Base-by-base conservation (phyloP, 2,888 invertebrate genomes). In the Drosophila prostipennis region DNA sequence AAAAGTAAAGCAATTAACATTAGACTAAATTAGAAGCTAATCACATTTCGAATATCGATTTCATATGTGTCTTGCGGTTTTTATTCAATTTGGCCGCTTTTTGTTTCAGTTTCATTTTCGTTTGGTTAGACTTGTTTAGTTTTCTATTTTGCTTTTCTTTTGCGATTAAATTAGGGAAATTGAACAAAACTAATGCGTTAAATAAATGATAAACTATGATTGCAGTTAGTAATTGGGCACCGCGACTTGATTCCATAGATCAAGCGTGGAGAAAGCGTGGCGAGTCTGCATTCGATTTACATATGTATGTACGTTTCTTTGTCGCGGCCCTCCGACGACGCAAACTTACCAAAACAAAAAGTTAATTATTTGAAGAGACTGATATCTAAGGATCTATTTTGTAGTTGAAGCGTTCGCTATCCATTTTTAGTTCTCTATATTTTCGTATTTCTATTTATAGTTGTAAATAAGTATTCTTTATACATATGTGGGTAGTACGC, bases 311-410 rank as follows among this genome's bases (percentile, higher is more conserved):
- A 16, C 19, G 16, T 42, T n/a, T 54, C 43, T 40, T 69, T 37
- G 56, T 54, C 45, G 48, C 29, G 39, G 19, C 54, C 52, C 67
- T 43, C 19, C 51, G 67, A 78, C 70, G 61, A 73, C 79, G 71
- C 71, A 70, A 82, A 82, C 80, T 88, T 83, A 86, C 87, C 86
- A 87, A 87, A 78, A 77, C 49, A 59, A 71, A 80, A 85, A 78
- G 77, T 76, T 58, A 65, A 60, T 72, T 84, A 70, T 56, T 78
- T 72, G 61, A 74, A 55, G 75, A 74, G 45, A 39, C 52, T 65
- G 52, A 51, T 65, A 71, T 65, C 48, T 56, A 45, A 61, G 61
- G 42, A 51, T 72, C 57, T 61, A 71, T 74, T 46, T 72, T 49
- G 48, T 70, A 73, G 74, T 72, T 74, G 55, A 64, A 76, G 51